Percentiles rank a stretch among this genome's conserved stretches.
Conservation (phyloP, 2,113 vertebrate genomes). For the Nothobranchius furzeri region DNA sequence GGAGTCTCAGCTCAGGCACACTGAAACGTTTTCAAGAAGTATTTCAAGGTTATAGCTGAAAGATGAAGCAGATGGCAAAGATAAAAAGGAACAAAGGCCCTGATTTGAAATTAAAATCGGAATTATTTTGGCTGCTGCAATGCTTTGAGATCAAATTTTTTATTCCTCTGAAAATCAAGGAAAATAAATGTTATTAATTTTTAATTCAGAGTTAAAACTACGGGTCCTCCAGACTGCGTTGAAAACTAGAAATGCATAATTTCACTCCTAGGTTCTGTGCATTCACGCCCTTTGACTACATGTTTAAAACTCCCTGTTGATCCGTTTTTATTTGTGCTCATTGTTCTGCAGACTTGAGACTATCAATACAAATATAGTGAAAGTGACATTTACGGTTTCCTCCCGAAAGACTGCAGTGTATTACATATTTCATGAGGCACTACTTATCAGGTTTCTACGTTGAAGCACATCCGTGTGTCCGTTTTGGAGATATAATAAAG, state of each 20-base stretch:
- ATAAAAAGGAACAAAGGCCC: background rate
- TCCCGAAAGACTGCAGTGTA: slow-evolving; percentile 15
- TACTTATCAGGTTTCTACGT: slow-evolving; percentile 19
- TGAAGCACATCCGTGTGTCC: slow-evolving; percentile 17
- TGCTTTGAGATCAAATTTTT: slow-evolving; percentile 46
- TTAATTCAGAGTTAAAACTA: slow-evolving; percentile 46
- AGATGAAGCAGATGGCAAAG: slow-evolving; percentile 17
- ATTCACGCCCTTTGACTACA: slow-evolving; percentile 3
- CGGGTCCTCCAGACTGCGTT: slow-evolving; percentile 16
- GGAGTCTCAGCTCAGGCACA: slow-evolving; percentile 21
- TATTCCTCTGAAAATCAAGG: slow-evolving; percentile 37
- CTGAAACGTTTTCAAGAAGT: background rate
- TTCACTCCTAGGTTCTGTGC: slow-evolving; percentile 18
- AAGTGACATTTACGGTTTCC: slow-evolving; percentile 19
- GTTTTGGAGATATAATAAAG: slow-evolving; percentile 1
- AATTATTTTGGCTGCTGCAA: background rate
- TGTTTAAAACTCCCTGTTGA: slow-evolving; percentile 39
- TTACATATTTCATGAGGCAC: slow-evolving; percentile 18
- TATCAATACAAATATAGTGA: slow-evolving; percentile 19
- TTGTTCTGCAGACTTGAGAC: slow-evolving; percentile 40
- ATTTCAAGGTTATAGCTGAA: slow-evolving; percentile 11
- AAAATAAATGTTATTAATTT: slow-evolving; percentile 36
- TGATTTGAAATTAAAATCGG: background rate
- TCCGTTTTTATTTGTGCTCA: slow-evolving; percentile 28
- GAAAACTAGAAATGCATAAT: slow-evolving; percentile 25